Conservation (phyloP, 2,888 invertebrate species). For the Platypus cylindrus region DNA sequence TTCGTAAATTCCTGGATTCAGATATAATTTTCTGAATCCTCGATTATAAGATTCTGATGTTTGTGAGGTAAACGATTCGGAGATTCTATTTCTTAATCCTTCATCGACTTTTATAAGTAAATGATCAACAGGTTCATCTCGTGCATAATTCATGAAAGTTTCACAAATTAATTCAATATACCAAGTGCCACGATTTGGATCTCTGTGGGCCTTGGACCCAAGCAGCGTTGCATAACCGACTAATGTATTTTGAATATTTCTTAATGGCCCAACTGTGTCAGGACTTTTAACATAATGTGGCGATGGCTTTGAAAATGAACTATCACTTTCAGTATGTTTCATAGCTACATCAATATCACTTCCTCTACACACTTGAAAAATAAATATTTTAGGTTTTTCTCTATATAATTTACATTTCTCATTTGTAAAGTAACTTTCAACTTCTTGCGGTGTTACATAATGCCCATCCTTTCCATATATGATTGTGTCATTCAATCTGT, state of each 20-base stretch:
- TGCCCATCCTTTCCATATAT: conserved; percentile 47
- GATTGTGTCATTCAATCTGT: conserved; percentile 34
- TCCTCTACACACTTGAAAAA: conserved; percentile 53
- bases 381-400: conserved; percentile 55
- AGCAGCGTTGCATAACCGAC: conserved; percentile 49
- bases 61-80: conserved; percentile 37
- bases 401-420: conserved; percentile 40
- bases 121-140: conserved; percentile 47
- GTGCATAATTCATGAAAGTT: conserved; percentile 50
- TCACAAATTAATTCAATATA: conserved; percentile 54
- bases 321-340: conserved; percentile 19
- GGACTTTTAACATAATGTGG: background rate
- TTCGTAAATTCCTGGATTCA: conserved; percentile 52
- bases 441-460: conserved; percentile 36
- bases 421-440: conserved; percentile 47
- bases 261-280: conserved; percentile 6
- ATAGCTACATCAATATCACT: conserved; percentile 25
- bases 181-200: conserved; percentile 50
- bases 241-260: conserved; percentile 43
- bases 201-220: conserved; percentile 47
- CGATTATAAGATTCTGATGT: conserved; percentile 49
- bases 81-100: conserved; percentile 33
- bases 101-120: conserved; percentile 49
- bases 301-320: conserved; percentile 6
- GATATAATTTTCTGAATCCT: conserved; percentile 51